Evolutionary conservation across 1,140 invertebrate genomes (phyloP), one percentile per base, ranked within the genome.

Genomic region (Phenacoccus solenopsis): DNA sequence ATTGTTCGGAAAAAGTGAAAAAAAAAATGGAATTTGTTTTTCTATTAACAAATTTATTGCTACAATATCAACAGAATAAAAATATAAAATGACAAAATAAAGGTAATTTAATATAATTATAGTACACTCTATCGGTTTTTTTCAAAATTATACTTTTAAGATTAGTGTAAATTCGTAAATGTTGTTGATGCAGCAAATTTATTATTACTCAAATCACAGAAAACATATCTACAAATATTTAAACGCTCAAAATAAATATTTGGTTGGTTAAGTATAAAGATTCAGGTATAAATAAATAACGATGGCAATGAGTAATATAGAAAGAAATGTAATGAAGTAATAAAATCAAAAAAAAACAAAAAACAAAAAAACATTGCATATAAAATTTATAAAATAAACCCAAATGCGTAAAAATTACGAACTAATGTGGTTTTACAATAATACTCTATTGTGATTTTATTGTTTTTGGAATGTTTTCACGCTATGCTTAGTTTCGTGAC

Each of bases 401-500:
- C n/a, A n/a, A 4, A 49, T 49, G 38, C 12, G 5, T 10, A 5
- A n/a, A 49, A 10, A n/a, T 16, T n/a, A 49, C 5, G 16, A 49
- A 49, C 38, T 9, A 49, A 49, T 13, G 30, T n/a, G n/a, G n/a
- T n/a, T 49, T 49, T 49, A 9, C 20, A 5, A n/a, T 49, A n/a
- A 49, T 49, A 32, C 13, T 32, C 30, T 32, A 32, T 32, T n/a
- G 38, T n/a, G 38, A 49, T n/a, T 32, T 32, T 32, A 49, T 49
- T 49, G 20, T 5, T 49, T 4, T 49, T 49, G 38, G 38, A 49
- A 49, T 49, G 38, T 3, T 49, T 49, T 49, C 3, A 49, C 16
- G 16, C 5, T 49, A 49, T 49, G 38, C 16, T 49, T 71, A 25
- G 69, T 28, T 25, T 88, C 87, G 79, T 91, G 89, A 76, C 90